Evolutionary conservation across 2,113 vertebrate species (phyloP).

Genomic region (Syrrhaptes paradoxus): DNA sequence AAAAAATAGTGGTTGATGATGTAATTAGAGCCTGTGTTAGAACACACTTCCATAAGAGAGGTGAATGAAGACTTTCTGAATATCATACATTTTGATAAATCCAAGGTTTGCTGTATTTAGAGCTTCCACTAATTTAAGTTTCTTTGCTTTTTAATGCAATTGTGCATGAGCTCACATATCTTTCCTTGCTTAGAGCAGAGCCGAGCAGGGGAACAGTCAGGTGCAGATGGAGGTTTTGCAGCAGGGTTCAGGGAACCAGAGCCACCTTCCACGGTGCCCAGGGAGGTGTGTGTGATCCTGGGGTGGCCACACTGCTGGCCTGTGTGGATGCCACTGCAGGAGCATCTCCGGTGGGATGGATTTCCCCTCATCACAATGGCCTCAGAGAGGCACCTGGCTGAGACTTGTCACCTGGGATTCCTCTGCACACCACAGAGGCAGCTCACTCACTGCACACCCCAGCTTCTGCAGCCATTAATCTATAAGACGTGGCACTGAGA

Average conservation of each 20-base stretch:
- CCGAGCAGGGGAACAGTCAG: not conserved
- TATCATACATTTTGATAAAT: not conserved
- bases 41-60: not conserved
- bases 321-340: not conserved
- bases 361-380: not conserved
- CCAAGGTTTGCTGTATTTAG: not conserved
- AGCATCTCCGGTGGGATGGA: not conserved
- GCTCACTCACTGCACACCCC: not conserved
- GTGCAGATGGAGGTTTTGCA: not conserved
- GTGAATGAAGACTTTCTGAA: not conserved
- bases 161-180: not conserved
- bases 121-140: not conserved
- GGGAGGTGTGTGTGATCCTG: not conserved
- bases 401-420: not conserved
- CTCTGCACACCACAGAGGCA: not conserved
- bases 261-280: accelerated
- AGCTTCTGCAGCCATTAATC: not conserved
- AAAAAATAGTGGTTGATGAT: not conserved
- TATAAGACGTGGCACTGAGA: not conserved
- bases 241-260: not conserved
- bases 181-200: not conserved
- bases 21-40: not conserved
- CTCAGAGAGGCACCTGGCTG: not conserved
- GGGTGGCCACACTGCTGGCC: not conserved
- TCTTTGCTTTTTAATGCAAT: not conserved